Conservation (phyloP, 2,113 vertebrate genomes). For the Elephantulus edwardii region DNA sequence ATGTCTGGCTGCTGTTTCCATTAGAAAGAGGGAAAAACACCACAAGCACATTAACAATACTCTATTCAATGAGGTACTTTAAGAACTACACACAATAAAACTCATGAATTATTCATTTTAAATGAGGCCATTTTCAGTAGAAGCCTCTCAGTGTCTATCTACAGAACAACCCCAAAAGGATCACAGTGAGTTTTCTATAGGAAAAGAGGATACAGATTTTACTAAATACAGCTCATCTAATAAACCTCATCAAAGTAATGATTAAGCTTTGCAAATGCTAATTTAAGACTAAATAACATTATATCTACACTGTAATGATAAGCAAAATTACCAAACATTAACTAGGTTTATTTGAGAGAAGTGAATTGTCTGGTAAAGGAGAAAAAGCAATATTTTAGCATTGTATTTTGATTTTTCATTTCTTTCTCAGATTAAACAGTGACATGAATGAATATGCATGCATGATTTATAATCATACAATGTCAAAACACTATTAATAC, state of each 20-base stretch:
- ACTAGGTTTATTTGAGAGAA: not conserved
- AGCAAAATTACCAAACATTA: not conserved
- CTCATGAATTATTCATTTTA: slow-evolving; percentile 41
- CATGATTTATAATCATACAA: not conserved
- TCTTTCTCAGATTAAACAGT: slow-evolving; percentile 12
- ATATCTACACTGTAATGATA: not conserved
- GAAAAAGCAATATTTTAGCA: not conserved
- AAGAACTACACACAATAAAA: slow-evolving; percentile 39
- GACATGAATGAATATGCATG: not conserved
- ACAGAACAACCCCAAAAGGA: not conserved
- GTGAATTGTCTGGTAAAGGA: not conserved
- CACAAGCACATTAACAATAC: not conserved
- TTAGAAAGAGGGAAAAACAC: not conserved
- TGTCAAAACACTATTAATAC: not conserved
- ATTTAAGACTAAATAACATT: slow-evolving; percentile 25
- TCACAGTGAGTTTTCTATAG: not conserved
- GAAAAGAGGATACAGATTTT: not conserved
- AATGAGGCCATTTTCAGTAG: slow-evolving; percentile 10
- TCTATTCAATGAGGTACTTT: not conserved
- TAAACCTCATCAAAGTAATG: not conserved
- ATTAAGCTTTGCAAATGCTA: not conserved
- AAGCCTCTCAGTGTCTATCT: not conserved
- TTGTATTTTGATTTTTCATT: not conserved
- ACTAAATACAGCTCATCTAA: not conserved
- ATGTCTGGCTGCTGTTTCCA: not conserved